phyloP scores from a whole-genome alignment of 2,888 invertebrate genomes.

The Operophtera brumata region DNA sequence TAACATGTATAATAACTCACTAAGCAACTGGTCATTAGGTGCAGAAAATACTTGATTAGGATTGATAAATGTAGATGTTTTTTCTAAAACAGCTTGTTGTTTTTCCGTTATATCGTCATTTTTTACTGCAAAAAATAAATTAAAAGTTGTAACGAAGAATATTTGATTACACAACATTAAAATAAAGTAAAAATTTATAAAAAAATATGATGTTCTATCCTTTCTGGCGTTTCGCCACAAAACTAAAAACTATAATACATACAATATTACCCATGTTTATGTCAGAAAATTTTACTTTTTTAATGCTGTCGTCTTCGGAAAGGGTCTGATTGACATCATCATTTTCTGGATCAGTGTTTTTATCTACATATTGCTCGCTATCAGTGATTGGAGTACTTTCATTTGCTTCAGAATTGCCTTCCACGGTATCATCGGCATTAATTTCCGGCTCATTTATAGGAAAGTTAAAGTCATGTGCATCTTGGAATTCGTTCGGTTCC shows the following conservation, averaged over 20 bases:
- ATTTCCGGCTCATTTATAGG: not conserved
- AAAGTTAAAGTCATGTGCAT: constrained; percentile 16
- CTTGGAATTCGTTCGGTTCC: constrained; percentile 16
- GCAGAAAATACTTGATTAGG: constrained; percentile 40
- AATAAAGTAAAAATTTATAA: too few species aligned
- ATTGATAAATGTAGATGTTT: constrained; percentile 11
- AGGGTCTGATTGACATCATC: constrained; percentile 38
- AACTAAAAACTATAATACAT: constrained; percentile 9
- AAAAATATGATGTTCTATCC: too few species aligned
- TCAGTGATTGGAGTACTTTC: constrained; percentile 3
- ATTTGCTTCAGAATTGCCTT: not conserved
- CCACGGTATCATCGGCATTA: not conserved
- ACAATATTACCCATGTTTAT: constrained; percentile 57
- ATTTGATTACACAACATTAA: too few species aligned
- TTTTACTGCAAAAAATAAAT: constrained; percentile 11
- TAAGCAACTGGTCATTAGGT: constrained; percentile 53
- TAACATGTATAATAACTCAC: constrained; percentile 40
- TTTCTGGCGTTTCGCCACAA: too few species aligned
- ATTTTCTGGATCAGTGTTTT: constrained; percentile 10
- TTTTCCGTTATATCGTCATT: constrained; percentile 1
- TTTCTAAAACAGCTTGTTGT: not conserved
- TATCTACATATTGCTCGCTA: constrained; percentile 15
- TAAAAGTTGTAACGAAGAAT: not conserved
- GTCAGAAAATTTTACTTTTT: constrained; percentile 63
- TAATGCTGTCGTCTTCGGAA: constrained; percentile 40